Percentiles rank a stretch among this genome's conserved stretches.
phyloP scores from a whole-genome alignment of 2,797 vertebrate genomes.

The Cuniculus paca region DNA sequence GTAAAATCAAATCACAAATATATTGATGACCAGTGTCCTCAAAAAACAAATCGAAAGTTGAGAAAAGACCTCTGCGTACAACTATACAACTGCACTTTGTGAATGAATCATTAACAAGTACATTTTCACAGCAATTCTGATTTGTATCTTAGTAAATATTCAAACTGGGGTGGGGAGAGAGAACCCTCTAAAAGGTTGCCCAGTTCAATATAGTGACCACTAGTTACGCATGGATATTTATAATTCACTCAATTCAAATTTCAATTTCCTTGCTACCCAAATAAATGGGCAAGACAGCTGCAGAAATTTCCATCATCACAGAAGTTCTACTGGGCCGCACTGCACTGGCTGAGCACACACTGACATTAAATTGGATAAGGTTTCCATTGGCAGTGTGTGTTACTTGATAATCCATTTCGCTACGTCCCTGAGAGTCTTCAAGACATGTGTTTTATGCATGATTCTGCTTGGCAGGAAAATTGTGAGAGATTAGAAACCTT shows the following conservation, averaged over 20 bases:
- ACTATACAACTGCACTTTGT: neutral
- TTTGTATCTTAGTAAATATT: neutral
- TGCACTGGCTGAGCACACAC: neutral
- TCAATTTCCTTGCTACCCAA: neutral
- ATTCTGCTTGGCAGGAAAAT: neutral
- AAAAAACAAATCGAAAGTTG: neutral
- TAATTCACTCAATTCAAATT: neutral
- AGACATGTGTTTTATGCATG: neutral
- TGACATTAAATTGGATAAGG: neutral
- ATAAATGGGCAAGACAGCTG: neutral
- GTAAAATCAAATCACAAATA: conserved; percentile 1
- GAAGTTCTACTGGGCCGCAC: neutral
- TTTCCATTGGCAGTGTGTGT: neutral
- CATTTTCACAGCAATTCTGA: neutral
- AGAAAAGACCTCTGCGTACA: neutral
- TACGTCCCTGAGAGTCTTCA: neutral
- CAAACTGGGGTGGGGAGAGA: neutral
- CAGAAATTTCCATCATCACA: neutral
- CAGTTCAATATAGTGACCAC: neutral
- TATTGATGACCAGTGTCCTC: neutral
- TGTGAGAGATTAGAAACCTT: neutral
- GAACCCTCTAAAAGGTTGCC: neutral
- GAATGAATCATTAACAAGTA: conserved; percentile 18
- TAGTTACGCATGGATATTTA: neutral
- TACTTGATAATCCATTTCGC: neutral